A percentile compares a stretch with the other conserved stretches of the same genome.
phyloP scores from a whole-genome alignment of 2,888 invertebrate species.

The Lacanobia oleracea region DNA sequence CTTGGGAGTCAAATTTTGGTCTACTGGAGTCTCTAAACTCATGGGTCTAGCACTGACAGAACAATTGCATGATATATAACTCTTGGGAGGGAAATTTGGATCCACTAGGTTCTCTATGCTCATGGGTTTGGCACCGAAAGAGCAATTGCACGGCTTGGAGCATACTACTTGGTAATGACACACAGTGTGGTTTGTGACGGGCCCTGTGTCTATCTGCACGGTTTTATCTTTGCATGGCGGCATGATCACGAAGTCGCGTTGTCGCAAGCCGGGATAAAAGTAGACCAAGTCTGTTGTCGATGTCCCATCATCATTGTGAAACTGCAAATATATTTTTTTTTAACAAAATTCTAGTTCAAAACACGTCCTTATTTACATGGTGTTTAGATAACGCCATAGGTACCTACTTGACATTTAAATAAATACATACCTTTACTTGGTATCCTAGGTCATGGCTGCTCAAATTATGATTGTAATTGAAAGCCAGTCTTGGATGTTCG shows the following conservation, averaged over 20 bases:
- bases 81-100: constrained; percentile 5
- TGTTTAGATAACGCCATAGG: background rate
- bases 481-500: constrained; percentile 35
- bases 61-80: constrained; percentile 68
- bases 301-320: constrained; percentile 83
- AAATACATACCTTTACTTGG: constrained; percentile 55
- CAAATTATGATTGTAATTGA: constrained; percentile 22
- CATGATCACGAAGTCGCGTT: constrained; percentile 56
- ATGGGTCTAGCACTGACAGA: constrained; percentile 19
- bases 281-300: constrained; percentile 86
- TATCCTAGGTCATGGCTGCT: constrained; percentile 40
- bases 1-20: constrained; percentile 18
- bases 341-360: constrained; percentile 21
- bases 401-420: background rate
- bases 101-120: constrained; percentile 58
- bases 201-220: constrained; percentile 71
- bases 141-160: constrained; percentile 69
- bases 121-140: constrained; percentile 26
- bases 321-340: constrained; percentile 72
- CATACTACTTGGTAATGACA: constrained; percentile 62
- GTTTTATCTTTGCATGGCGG: constrained; percentile 59
- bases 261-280: constrained; percentile 77
- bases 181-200: constrained; percentile 52
- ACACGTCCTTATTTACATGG: background rate
- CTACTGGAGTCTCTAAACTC: constrained; percentile 54